Evolutionary conservation across 2,797 vertebrate genomes (phyloP), one percentile per base, ranked within the genome.

Genomic region (Argya squamiceps): DNA sequence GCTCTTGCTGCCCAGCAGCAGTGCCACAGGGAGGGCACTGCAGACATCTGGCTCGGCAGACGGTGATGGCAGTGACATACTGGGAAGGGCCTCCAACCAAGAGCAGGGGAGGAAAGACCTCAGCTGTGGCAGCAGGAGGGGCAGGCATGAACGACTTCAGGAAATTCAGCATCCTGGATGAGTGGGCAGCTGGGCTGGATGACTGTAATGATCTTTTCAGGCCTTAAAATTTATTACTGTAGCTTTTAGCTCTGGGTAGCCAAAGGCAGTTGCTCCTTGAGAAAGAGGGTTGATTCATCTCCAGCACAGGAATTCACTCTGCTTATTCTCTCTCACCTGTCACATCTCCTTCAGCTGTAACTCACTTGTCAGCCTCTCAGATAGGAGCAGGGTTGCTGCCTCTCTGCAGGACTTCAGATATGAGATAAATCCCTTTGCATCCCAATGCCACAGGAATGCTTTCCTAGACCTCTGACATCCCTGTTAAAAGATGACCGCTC

Each of bases 341-440:
- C 94, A 95, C 89, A 74, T 93, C 86, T 96, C 93, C 92, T 95
- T 96, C 95, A 96, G 86, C 81, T 29, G 8, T 95, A 95, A 82
- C 90, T 96, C 94, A 86, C 88, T 96, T 88, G 76, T 95, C 69
- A 0, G 86, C 75, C 60, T 67, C 68, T 82, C 70, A 70, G 95
- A 94, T 22, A 87, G 86, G 84, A 91, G 93, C 81, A 74, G 78
- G 41, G 81, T 43, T 17, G 47, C 70, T 91, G 81, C 88, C 86
- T 94, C 94, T 94, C 93, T 76, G 84, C 39, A 6, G 92, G 91
- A 39, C 92, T 92, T 96, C 87, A 94, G 92, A 95, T 93, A 84
- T 60, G 78, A 96, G 93, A 89, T 97, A 96, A 94, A 82, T 46
- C 91, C 82, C 84, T 95, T 92, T 93, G 92, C 94, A 96, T 91